phyloP scores from a whole-genome alignment of 2,888 invertebrate species.

The Linyphia triangularis region DNA sequence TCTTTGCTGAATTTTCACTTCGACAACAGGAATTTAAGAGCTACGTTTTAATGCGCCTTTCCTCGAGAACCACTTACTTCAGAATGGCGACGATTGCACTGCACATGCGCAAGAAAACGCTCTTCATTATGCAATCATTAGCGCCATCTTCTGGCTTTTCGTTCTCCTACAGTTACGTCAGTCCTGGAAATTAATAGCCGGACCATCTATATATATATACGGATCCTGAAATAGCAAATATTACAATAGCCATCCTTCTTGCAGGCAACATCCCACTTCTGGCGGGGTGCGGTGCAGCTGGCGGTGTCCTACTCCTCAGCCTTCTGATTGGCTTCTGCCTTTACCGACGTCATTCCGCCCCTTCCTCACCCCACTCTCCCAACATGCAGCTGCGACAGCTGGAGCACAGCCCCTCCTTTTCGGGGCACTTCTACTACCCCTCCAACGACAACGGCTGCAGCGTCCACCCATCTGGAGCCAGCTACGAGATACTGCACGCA shows the following conservation, averaged over 20 bases:
- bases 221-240: too few species aligned
- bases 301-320: slow-evolving; percentile 64
- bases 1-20: too few species aligned
- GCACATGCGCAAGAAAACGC: too few species aligned
- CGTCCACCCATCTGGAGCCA: slow-evolving; percentile 39
- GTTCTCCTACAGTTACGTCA: too few species aligned
- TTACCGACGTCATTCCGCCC: slow-evolving; percentile 66
- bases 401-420: slow-evolving; percentile 77
- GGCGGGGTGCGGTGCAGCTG: slow-evolving; percentile 75
- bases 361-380: slow-evolving; percentile 72
- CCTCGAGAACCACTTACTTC: too few species aligned
- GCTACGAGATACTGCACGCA: slow-evolving; percentile 55
- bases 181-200: too few species aligned
- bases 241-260: background rate
- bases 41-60: too few species aligned
- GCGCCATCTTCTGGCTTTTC: too few species aligned
- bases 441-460: slow-evolving; percentile 28
- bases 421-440: slow-evolving; percentile 53
- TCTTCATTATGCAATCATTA: too few species aligned
- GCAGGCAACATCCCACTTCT: slow-evolving; percentile 74
- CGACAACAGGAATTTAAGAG: too few species aligned
- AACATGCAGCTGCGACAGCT: slow-evolving; percentile 77
- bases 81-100: too few species aligned
- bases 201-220: too few species aligned
- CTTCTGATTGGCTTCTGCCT: slow-evolving; percentile 67